Base-by-base conservation (phyloP, 2,113 vertebrate genomes). In the Atherinomorus stipes region DNA sequence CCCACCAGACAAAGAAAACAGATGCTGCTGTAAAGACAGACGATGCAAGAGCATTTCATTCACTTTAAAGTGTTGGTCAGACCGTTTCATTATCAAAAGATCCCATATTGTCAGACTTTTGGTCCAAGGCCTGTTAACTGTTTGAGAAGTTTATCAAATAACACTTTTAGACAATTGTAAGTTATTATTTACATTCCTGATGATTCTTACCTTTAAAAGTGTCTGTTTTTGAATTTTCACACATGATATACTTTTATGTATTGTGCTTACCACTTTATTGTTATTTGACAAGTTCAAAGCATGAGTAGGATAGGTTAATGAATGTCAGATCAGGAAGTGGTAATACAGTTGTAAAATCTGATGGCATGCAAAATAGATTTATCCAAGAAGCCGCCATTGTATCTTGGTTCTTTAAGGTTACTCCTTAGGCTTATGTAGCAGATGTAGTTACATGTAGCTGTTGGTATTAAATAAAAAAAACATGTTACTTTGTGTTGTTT, bases 251-350 rank as follows among this genome's bases (percentile, higher is more conserved):
- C 42, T 69, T 58, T 38, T 21, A n/a, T 54, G 37, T 38, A 25
- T 12, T 38, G 37, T 47, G 7, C 19, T 49, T 23, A 45, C 23
- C 5, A 5, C 38, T 8, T 11, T 25, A 23, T 23, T 47, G 42
- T 37, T 23, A 37, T 49, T 45, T 54, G 34, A 51, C 18, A n/a
- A 40, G 11, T 63, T 63, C 25, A 4, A 47, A 49, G 49, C 49
- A 19, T 34, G 21, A 49, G 54, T 38, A 1, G 12, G 78, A 47
- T 74, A 80, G 51, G 72, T 87, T 88, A 85, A 85, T 84, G 37
- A 78, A 76, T 82, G 78, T 74, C 38, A 9, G 47, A 76, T n/a
- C 58, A 76, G 60, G 69, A 49, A 66, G 64, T 66, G 50, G 40
- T 52, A 56, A 21, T n/a, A 28, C 10, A 59, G 19, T 19, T 1